Conservation (phyloP, 2,113 vertebrate genomes). For the Nothocercus nigrocapillus region DNA sequence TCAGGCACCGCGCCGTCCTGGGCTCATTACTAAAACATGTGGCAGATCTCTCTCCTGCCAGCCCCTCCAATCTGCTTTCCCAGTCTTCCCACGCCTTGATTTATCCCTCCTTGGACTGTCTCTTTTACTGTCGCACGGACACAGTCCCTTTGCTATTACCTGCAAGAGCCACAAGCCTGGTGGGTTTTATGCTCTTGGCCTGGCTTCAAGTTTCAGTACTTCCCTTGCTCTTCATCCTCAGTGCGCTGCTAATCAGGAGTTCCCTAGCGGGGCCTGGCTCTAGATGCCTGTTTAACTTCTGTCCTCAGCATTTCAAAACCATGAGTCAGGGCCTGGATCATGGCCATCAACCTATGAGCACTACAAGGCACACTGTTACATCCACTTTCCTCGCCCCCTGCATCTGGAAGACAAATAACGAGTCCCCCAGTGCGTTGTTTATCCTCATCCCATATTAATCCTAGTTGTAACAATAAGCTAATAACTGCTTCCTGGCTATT, state of each 20-base stretch:
- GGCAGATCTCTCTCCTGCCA: background rate
- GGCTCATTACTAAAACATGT: accelerated
- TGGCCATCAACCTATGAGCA: constrained; percentile 72
- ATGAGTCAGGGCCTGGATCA: constrained; percentile 80
- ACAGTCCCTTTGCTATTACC: constrained; percentile 31
- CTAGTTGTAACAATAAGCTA: constrained; percentile 53
- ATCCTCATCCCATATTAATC: constrained; percentile 67
- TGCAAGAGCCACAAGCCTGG: constrained; percentile 20
- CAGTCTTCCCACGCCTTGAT: background rate
- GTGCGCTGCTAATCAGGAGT: constrained; percentile 63
- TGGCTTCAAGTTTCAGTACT: constrained; percentile 45
- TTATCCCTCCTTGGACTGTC: background rate
- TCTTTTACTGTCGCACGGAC: constrained; percentile 1
- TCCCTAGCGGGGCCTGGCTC: constrained; percentile 68
- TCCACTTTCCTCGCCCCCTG: constrained; percentile 61
- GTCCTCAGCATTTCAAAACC: constrained; percentile 78
- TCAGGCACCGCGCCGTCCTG: background rate
- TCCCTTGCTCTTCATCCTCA: constrained; percentile 58
- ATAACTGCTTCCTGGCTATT: constrained; percentile 48
- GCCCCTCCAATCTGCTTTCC: background rate
- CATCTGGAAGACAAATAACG: constrained; percentile 81
- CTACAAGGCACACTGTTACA: constrained; percentile 71
- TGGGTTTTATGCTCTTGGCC: constrained; percentile 65
- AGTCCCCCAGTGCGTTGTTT: constrained; percentile 68
- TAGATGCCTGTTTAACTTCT: constrained; percentile 81